A percentile compares a stretch with the other conserved stretches of the same genome.
Evolutionary conservation across 1,140 invertebrate species (phyloP).

Genomic region (Heliconius nattereri): DNA sequence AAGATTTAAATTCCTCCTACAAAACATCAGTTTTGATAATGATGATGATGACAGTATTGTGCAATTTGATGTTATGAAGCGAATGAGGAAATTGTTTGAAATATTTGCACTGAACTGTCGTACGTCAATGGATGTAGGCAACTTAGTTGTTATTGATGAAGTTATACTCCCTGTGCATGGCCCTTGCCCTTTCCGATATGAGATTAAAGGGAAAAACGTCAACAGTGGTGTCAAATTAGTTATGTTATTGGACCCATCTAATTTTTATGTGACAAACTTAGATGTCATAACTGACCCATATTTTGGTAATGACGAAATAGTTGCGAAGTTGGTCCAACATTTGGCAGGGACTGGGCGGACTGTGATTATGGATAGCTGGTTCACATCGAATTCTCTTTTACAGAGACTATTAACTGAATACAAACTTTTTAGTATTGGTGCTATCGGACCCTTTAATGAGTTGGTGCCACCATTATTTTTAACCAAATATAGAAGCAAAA

Average conservation of each 20-base stretch:
- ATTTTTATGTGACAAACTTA: constrained; percentile 77
- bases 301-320: constrained; percentile 60
- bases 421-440: constrained; percentile 61
- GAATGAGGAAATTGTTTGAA: constrained; percentile 79
- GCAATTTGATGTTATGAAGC: constrained; percentile 74
- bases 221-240: constrained; percentile 75
- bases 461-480: constrained; percentile 68
- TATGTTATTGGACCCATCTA: constrained; percentile 69
- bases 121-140: constrained; percentile 67
- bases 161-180: constrained; percentile 75
- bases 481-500: constrained; percentile 56
- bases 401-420: constrained; percentile 61
- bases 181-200: constrained; percentile 77
- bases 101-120: constrained; percentile 78
- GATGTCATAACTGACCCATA: constrained; percentile 75
- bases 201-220: constrained; percentile 72
- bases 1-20: constrained; percentile 77
- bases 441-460: constrained; percentile 59
- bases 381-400: constrained; percentile 60
- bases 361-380: constrained; percentile 71
- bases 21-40: constrained; percentile 78
- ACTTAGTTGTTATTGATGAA: constrained; percentile 77
- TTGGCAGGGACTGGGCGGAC: constrained; percentile 64
- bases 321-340: constrained; percentile 68
- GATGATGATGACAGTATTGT: constrained; percentile 59